Evolutionary conservation across 2,113 vertebrate genomes (phyloP), one percentile per base, ranked within the genome.

Genomic region (Progne subis): DNA sequence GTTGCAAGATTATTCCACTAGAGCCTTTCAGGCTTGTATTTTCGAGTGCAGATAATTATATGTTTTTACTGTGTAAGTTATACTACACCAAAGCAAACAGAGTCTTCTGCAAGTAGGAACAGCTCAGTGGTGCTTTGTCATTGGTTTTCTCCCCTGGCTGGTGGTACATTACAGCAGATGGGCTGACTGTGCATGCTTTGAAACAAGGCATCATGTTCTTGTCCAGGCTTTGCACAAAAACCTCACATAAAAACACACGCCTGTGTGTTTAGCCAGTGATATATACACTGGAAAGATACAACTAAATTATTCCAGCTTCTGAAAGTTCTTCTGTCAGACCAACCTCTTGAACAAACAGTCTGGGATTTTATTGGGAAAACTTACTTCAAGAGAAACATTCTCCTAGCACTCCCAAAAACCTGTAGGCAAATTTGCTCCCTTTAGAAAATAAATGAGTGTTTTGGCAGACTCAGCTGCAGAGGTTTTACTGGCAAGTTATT

Each of bases 311-410:
- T 96, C 82, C 75, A 94, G 69, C 32, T 81, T 94, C 46, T 81
- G 34, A 85, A 95, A 94, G 28, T 79, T 95, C 75, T 82, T 95
- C 61, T 78, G 53, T 96, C 87, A 95, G 63, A 76, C 8, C 50
- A 92, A 41, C 29, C 43, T 93, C 84, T 88, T 95, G 71, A 96
- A 95, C 52, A 96, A 96, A 81, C 52, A 90, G n/a, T 49, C 46
- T 75, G 81, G 74, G 85, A 96, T 81, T 94, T 95, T n/a, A 88
- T 19, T 83, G 84, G 90, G 95, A 95, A 92, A 95, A 96, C 88
- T 72, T 69, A 86, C 75, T 94, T 85, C 61, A 91, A 74, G 43
- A 90, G 52, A 82, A 90, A 91, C 31, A 84, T 92, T 95, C 59
- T 34, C 15, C 84, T 77, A 63, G 77, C 86, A 77, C 74, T 74